Evolutionary conservation across 2,888 invertebrate genomes (phyloP), one percentile per base, ranked within the genome.

Genomic region (Kryphioiulus occultus): DNA sequence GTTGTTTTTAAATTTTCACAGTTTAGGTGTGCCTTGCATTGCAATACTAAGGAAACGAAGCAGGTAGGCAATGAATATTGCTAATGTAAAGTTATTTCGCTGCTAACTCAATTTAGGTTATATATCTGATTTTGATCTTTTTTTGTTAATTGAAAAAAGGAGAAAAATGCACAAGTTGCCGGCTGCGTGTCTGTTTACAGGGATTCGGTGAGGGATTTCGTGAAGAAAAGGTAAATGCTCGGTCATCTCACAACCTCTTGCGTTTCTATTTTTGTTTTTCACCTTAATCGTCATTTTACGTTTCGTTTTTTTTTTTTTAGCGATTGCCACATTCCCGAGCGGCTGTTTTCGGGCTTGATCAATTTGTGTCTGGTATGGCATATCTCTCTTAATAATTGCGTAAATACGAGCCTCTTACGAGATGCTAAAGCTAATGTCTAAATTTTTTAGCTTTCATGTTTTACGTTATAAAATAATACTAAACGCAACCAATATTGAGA

Each of bases 321-420:
- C 30, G 86, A 44, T 10, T 86, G 44, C 39, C 86, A 47, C 19
- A 86, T 53, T 47, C 53, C 86, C 19, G 39, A 32, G 86, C 2
- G 44, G 10, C 4, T 68, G 22, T 84, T 86, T 19, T 86, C 39
- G 5, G 39, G 2, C 3, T 0, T 53, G 9, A 32, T 86, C 22
- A 47, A 4, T 10, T 0, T 42, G 26, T 19, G 22, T 86, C 7
- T 22, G 86, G 86, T 86, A 68, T 12, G 68, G 5, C n/a, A 5
- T 19, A n/a, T 59, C 59, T 47, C 15, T 1, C n/a, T 59, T 59
- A n/a, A 59, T 3, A 19, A n/a, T n/a, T n/a, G n/a, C n/a, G n/a
- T n/a, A n/a, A n/a, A n/a, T n/a, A n/a, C n/a, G n/a, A n/a, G n/a
- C n/a, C n/a, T n/a, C n/a, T n/a, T n/a, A n/a, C n/a, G n/a, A n/a